Conservation (phyloP, 2,888 invertebrate genomes). For the Aricia artaxerxes region DNA sequence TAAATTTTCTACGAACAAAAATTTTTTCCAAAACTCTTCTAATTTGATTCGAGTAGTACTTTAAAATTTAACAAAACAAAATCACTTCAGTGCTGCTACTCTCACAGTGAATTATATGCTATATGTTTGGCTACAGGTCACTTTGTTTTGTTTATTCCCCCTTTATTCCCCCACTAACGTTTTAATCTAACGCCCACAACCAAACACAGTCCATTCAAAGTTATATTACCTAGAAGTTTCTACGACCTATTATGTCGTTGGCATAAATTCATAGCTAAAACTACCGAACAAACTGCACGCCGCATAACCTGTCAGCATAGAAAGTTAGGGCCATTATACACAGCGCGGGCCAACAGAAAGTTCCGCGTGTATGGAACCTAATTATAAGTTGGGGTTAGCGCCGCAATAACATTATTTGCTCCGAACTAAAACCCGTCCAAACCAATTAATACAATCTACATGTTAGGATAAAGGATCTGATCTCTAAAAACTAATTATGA, state of each 20-base stretch:
- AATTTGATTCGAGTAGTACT: too few species aligned
- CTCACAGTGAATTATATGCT: too few species aligned
- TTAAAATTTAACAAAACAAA: too few species aligned
- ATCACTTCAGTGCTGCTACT: too few species aligned
- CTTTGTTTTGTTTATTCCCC: too few species aligned
- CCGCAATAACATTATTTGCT: background rate
- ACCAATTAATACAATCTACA: background rate
- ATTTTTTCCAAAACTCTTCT: too few species aligned
- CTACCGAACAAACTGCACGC: background rate
- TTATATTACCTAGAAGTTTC: background rate
- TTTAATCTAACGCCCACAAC: too few species aligned
- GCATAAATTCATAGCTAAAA: background rate
- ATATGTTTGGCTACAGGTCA: too few species aligned
- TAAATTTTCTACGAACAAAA: too few species aligned
- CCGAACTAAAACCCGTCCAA: background rate
- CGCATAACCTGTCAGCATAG: background rate
- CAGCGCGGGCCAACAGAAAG: background rate
- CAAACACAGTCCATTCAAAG: background rate
- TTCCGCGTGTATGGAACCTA: background rate
- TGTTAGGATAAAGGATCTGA: background rate
- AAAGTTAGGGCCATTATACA: conserved; percentile 4
- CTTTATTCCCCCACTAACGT: too few species aligned
- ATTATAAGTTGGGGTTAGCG: background rate
- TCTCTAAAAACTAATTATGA: too few species aligned
- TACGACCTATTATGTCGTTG: background rate